Evolutionary conservation across 2,888 invertebrate genomes (phyloP).

Genomic region (Argyresthia albistria): DNA sequence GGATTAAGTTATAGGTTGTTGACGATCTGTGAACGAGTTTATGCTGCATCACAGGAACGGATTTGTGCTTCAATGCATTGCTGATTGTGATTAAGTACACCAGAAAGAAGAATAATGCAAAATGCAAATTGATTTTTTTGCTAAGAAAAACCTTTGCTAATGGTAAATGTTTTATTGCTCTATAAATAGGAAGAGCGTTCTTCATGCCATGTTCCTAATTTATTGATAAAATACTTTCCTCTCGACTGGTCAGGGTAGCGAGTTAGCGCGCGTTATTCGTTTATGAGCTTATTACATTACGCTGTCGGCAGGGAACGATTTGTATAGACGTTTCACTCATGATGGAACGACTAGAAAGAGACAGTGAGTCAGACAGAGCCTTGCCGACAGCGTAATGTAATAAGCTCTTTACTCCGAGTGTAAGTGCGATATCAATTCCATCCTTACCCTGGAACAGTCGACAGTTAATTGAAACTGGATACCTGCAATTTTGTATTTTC

Average conservation of each 20-base stretch:
- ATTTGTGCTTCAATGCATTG: constrained; percentile 14
- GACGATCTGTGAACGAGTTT: constrained; percentile 46
- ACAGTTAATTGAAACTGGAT: constrained; percentile 8
- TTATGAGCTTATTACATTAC: no score
- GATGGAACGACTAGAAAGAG: no score
- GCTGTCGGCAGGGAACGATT: no score
- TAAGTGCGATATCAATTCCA: neutral
- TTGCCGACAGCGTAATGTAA: no score
- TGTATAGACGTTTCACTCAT: no score
- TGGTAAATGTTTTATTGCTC: constrained; percentile 1
- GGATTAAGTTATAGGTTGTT: constrained; percentile 48
- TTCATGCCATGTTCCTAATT: constrained; percentile 2
- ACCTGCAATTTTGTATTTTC: constrained; percentile 3
- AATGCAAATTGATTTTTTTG: neutral
- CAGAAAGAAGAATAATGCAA: neutral
- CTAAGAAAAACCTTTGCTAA: neutral
- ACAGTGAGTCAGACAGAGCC: no score
- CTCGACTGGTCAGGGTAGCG: constrained; percentile 8
- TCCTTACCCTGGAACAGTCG: neutral
- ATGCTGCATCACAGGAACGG: constrained; percentile 32
- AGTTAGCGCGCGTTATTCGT: constrained; percentile 10
- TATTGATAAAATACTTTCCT: constrained; percentile 7
- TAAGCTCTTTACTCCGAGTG: no score
- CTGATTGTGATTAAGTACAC: neutral
- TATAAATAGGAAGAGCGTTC: constrained; percentile 2